These are phyloP conservation scores for Mya arenaria DNA, from an alignment of 1,140 invertebrate genomes.

Conservation along the genomic window DNA sequence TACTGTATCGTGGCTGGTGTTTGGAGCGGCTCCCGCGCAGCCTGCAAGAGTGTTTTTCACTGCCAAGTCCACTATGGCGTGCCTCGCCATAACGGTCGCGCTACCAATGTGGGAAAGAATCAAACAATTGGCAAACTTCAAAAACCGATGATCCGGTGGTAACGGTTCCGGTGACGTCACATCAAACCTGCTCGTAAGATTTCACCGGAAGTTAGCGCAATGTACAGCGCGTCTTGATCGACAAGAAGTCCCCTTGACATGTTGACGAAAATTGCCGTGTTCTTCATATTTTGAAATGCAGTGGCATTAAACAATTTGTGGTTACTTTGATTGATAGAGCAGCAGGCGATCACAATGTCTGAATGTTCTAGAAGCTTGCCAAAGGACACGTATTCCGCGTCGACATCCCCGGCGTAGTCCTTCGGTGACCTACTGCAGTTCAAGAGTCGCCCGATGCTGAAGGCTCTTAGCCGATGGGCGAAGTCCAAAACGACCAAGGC, in stretches of 20 bases:
- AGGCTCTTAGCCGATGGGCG: slow-evolving; percentile 86
- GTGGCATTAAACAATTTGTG: slow-evolving; percentile 72
- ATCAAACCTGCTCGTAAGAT: slow-evolving; percentile 95
- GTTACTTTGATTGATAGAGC: slow-evolving; percentile 74
- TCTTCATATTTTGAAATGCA: slow-evolving; percentile 79
- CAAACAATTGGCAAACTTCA: slow-evolving; percentile 91
- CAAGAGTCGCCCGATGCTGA: slow-evolving; percentile 86
- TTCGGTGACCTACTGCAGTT: slow-evolving; percentile 88
- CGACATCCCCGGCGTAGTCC: slow-evolving; percentile 84
- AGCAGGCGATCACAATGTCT: slow-evolving; percentile 79
- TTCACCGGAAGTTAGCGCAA: slow-evolving; percentile 79
- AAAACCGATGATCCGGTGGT: slow-evolving; percentile 89
- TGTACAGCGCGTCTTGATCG: slow-evolving; percentile 77
- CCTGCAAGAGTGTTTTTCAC: slow-evolving; percentile 93
- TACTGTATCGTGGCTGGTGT: slow-evolving; percentile 83
- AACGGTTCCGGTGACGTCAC: slow-evolving; percentile 96
- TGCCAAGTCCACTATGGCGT: slow-evolving; percentile 91
- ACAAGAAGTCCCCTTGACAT: slow-evolving; percentile 77
- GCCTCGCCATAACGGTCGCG: slow-evolving; percentile 90
- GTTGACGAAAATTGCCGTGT: slow-evolving; percentile 78
- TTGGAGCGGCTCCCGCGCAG: slow-evolving; percentile 85
- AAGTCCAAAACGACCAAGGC: slow-evolving; percentile 89
- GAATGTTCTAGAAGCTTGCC: slow-evolving; percentile 73
- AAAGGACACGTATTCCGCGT: slow-evolving; percentile 86
- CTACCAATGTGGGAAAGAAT: slow-evolving; percentile 96